Conservation (phyloP, 2,113 vertebrate genomes). For the Genyomyrus donnyi region DNA sequence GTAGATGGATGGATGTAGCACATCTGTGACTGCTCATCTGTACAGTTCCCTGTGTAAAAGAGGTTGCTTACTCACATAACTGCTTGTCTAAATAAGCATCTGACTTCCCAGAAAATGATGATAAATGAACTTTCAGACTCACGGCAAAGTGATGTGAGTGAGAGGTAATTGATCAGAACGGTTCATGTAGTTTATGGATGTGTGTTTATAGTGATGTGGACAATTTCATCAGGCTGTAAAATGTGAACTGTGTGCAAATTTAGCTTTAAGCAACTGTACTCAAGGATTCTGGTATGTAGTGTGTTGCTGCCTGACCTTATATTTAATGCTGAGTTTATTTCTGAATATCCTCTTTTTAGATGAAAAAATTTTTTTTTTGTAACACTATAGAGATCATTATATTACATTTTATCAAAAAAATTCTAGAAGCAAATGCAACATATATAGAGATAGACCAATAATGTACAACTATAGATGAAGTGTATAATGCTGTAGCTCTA, state of each 20-base stretch:
- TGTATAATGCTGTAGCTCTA: not conserved
- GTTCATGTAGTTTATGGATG: conserved; percentile 27
- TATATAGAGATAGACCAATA: not conserved
- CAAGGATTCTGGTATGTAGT: conserved; percentile 8
- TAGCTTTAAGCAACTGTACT: conserved; percentile 21
- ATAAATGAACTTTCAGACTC: conserved; percentile 19
- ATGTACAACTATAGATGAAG: not conserved
- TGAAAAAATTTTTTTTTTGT: not conserved
- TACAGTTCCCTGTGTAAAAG: not conserved
- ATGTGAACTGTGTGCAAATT: not conserved
- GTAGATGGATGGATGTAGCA: not conserved
- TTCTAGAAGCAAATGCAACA: not conserved
- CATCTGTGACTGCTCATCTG: not conserved
- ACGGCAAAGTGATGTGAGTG: conserved; percentile 21
- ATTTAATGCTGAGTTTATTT: not conserved
- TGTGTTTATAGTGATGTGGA: conserved; percentile 19
- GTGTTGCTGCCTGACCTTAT: not conserved
- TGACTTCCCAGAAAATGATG: not conserved
- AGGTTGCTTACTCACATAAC: not conserved
- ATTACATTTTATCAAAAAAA: not conserved
- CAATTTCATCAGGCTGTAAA: conserved; percentile 25
- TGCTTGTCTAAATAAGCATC: not conserved
- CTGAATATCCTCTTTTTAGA: not conserved
- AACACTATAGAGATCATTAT: not conserved
- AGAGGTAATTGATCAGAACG: conserved; percentile 18